Percentiles rank a stretch among this genome's conserved stretches.
Evolutionary conservation across 2,113 vertebrate genomes (phyloP).

Genomic region (Perccottus glenii): DNA sequence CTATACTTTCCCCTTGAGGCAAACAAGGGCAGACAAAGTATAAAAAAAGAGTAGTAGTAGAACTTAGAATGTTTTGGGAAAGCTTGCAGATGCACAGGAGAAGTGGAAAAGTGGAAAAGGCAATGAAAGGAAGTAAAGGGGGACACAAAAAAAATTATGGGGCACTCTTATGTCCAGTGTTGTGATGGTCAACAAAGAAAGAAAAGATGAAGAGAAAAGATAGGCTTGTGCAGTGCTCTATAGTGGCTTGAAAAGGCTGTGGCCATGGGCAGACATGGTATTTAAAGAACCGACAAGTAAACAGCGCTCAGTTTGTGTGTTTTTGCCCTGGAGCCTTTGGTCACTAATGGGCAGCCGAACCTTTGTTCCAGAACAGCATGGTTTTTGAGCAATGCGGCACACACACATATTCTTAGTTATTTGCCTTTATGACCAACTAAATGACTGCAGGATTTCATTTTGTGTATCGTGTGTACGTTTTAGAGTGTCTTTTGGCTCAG

Average conservation of each 20-base stretch:
- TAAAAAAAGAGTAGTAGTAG: too few relatives aligned
- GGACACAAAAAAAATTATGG: not conserved
- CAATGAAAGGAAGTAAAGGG: not conserved
- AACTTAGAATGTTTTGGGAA: not conserved
- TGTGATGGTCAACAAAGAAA: constrained; percentile 21
- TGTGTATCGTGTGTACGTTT: constrained; percentile 27
- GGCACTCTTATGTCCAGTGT: not conserved
- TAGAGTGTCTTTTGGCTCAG: constrained; percentile 32
- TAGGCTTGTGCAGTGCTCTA: not conserved
- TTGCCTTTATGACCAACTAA: constrained; percentile 6
- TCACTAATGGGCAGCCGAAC: constrained; percentile 67
- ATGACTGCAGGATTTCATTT: constrained; percentile 39
- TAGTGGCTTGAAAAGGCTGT: constrained; percentile 59
- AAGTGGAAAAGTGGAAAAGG: not conserved
- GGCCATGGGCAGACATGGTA: constrained; percentile 45
- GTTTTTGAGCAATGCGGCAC: constrained; percentile 38
- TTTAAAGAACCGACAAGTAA: constrained; percentile 60
- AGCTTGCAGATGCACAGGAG: too few relatives aligned
- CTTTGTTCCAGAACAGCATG: constrained; percentile 64
- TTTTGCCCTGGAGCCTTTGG: constrained; percentile 61
- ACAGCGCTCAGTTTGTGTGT: constrained; percentile 49
- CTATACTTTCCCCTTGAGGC: constrained; percentile 17
- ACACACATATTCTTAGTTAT: constrained; percentile 29
- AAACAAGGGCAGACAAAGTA: constrained; percentile 7
- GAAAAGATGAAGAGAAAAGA: constrained; percentile 14